phyloP scores from a whole-genome alignment of 92 coral and sea anemone species.

The Muricea muricata region DNA sequence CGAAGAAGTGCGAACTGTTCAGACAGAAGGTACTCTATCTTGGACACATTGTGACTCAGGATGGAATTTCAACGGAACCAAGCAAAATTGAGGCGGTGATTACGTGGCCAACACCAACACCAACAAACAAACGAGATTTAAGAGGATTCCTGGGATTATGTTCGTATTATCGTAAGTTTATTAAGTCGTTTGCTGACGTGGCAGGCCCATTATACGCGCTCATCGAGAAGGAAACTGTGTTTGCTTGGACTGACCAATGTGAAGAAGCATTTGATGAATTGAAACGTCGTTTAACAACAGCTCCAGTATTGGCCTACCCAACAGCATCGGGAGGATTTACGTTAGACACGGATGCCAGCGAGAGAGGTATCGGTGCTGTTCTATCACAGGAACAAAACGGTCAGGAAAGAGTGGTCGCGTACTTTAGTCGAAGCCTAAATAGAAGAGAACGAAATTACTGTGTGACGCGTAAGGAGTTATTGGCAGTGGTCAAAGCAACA shows the following conservation, averaged over 20 bases:
- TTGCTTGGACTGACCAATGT: conserved; percentile 29
- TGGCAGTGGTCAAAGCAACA: conserved; percentile 64
- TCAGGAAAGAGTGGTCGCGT: conserved; percentile 59
- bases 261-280: conserved; percentile 25
- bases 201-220: conserved; percentile 51
- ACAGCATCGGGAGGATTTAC: conserved; percentile 19
- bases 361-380: conserved; percentile 55
- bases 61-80: background rate
- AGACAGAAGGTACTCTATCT: background rate
- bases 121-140: background rate
- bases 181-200: background rate
- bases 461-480: conserved; percentile 56
- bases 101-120: background rate
- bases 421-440: conserved; percentile 48
- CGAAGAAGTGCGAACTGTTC: background rate
- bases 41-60: background rate
- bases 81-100: background rate
- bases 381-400: conserved; percentile 56
- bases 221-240: conserved; percentile 31
- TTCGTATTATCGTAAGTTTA: background rate
- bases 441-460: conserved; percentile 60
- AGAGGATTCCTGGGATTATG: no score
- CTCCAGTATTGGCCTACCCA: conserved; percentile 52
- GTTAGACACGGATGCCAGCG: conserved; percentile 63
- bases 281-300: conserved; percentile 21